These are phyloP conservation scores for Ctena decussata DNA, from an alignment of 2,888 invertebrate species.

Conservation along the genomic window DNA sequence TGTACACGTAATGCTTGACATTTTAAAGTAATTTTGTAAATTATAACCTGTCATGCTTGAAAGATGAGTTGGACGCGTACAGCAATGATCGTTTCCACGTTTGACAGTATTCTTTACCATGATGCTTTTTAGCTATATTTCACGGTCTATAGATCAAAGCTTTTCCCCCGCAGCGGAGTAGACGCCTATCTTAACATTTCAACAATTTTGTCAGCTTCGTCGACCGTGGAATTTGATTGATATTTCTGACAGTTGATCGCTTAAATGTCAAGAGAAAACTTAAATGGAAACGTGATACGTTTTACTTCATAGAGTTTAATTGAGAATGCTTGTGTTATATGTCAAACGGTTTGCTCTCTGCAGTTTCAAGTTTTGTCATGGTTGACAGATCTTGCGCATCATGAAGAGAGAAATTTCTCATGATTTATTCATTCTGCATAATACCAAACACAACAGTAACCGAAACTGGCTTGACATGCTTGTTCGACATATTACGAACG, in stretches of 20 bases:
- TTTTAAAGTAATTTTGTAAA: no score
- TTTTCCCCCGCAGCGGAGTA: conserved; percentile 21
- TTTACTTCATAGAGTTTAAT: conserved; percentile 32
- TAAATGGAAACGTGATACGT: conserved; percentile 59
- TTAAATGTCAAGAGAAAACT: conserved; percentile 57
- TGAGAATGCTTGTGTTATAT: conserved; percentile 5
- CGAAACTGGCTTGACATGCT: no score
- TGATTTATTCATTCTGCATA: neutral
- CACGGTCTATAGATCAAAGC: conserved; percentile 43
- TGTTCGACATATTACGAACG: no score
- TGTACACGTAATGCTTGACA: no score
- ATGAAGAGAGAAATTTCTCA: neutral
- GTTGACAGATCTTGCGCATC: neutral
- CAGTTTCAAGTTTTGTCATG: neutral
- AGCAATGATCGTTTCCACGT: neutral
- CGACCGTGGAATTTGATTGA: conserved; percentile 36
- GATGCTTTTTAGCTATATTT: neutral
- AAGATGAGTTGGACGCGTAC: no score
- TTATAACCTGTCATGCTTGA: no score
- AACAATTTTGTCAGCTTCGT: conserved; percentile 55
- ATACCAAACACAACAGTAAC: no score
- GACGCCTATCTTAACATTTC: conserved; percentile 52
- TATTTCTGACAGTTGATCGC: conserved; percentile 47
- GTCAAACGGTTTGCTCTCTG: conserved; percentile 2
- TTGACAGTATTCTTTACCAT: neutral